phyloP scores from a whole-genome alignment of 2,113 vertebrate genomes.

The Platichthys flesus region DNA sequence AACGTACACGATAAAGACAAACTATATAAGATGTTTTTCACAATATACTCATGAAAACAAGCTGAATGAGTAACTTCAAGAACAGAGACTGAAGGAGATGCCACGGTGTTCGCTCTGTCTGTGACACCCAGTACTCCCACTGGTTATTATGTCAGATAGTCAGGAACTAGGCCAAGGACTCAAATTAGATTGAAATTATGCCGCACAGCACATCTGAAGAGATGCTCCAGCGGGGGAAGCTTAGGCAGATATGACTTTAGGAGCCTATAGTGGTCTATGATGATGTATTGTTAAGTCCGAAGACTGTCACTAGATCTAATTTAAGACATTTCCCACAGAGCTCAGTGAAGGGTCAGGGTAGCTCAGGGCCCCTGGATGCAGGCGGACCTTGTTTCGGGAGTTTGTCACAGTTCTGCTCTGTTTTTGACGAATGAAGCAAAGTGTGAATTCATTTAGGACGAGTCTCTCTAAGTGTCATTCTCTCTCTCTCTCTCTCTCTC shows the following conservation, averaged over 20 bases:
- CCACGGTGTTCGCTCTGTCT: background rate
- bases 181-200: slow-evolving; percentile 41
- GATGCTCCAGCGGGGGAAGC: slow-evolving; percentile 2
- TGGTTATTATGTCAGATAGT: slow-evolving; percentile 6
- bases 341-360: too few species aligned
- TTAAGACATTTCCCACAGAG: background rate
- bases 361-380: background rate
- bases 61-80: background rate
- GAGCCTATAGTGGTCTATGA: background rate
- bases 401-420: background rate
- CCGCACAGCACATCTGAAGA: slow-evolving; percentile 23
- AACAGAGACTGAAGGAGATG: background rate
- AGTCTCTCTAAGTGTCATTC: too few species aligned
- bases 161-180: slow-evolving; percentile 33
- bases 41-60: background rate
- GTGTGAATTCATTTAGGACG: too few species aligned
- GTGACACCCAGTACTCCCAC: background rate
- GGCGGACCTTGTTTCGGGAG: background rate
- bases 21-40: too few species aligned
- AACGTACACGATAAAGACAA: background rate
- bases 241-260: background rate
- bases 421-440: too few species aligned
- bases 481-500: too few species aligned
- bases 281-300: background rate
- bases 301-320: background rate